Base-by-base conservation (phyloP, 2,888 invertebrate genomes). In the Drosophila stalkeri region DNA sequence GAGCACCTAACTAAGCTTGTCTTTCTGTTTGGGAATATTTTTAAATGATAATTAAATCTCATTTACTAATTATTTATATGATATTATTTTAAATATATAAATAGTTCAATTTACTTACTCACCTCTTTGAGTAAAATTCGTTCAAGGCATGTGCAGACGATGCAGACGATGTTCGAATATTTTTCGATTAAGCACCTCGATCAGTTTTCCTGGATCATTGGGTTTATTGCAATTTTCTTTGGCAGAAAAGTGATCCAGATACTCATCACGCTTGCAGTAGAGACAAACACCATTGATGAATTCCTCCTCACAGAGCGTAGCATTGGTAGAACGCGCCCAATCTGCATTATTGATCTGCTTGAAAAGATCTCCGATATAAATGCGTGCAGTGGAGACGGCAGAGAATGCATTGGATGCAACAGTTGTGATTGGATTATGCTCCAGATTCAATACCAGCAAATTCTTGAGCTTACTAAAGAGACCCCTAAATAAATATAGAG, bases 241-340 rank as follows among this genome's bases (percentile, higher is more conserved):
- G 12, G 81, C 75, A 23, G 89, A 71, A 33, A 89, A 87, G 33
- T 87, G 89, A 41, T 86, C 77, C 41, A 89, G 61, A 41, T 81
- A 89, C 60, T 87, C 89, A 33, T 80, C 82, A 0, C 86, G 84
- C 5, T 82, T 82, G 60, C 86, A 87, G 43, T 86, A 89, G 43
- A 75, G 77, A 59, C 86, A 87, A 6, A 84, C 84, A 0, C 86
- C 86, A 31, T 77, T 81, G 23, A 75, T 75, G 31, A 57, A 89
- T 27, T 87, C 89, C 81, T 89, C 89, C 66, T 82, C 82, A 14
- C 86, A 87, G 57, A 87, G 71, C 6, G 86, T 87, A 3, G 86
- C 89, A 63, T 87, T 84, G 6, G 82, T 89, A 11, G 79, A 65
- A 1, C 70, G 71, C 2, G 76, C 71, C 86, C 89, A 84, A 23